A percentile compares a stretch with the other conserved stretches of the same genome.
These are phyloP conservation scores for Botia almorhae DNA, from an alignment of 2,797 vertebrate species.

Conservation along the genomic window DNA sequence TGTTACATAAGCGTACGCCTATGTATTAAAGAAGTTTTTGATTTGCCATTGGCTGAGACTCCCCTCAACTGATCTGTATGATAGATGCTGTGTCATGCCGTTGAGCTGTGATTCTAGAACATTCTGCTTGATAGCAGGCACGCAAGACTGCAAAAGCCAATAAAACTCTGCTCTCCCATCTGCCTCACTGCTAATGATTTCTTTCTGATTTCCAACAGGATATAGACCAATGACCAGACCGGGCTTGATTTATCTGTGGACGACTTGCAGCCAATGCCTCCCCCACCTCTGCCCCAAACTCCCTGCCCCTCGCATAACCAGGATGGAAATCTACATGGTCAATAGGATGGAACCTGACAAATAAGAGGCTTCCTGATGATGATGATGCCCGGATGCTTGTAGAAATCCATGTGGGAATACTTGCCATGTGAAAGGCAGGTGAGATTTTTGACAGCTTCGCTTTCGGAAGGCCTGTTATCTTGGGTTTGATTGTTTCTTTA, in stretches of 20 bases:
- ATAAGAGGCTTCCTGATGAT: conserved; percentile 77
- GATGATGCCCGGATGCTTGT: conserved; percentile 71
- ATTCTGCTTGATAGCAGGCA: conserved; percentile 46
- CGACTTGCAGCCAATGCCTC: conserved; percentile 77
- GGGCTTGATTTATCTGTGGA: conserved; percentile 82
- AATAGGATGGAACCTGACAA: conserved; percentile 80
- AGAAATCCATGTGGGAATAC: conserved; percentile 81
- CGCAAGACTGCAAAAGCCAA: conserved; percentile 42
- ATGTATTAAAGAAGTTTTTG: conserved; percentile 11
- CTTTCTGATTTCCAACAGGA: conserved; percentile 86
- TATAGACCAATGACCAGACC: conserved; percentile 78
- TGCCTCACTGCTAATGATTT: conserved; percentile 59
- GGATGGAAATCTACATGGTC: conserved; percentile 82
- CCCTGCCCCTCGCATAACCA: conserved; percentile 64
- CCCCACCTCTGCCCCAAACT: conserved; percentile 48
- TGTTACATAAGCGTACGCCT: conserved; percentile 3
- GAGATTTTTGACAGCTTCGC: conserved; percentile 72
- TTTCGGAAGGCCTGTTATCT: conserved; percentile 73
- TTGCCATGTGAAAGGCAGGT: conserved; percentile 75
- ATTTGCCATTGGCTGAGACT: not conserved
- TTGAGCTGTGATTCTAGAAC: conserved; percentile 54
- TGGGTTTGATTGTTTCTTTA: conserved; percentile 64
- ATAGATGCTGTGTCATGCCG: conserved; percentile 52
- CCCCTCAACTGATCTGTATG: conserved; percentile 42
- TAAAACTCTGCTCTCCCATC: conserved; percentile 44